phyloP scores from a whole-genome alignment of 2,888 invertebrate genomes.

The Ochropleura leucogaster region DNA sequence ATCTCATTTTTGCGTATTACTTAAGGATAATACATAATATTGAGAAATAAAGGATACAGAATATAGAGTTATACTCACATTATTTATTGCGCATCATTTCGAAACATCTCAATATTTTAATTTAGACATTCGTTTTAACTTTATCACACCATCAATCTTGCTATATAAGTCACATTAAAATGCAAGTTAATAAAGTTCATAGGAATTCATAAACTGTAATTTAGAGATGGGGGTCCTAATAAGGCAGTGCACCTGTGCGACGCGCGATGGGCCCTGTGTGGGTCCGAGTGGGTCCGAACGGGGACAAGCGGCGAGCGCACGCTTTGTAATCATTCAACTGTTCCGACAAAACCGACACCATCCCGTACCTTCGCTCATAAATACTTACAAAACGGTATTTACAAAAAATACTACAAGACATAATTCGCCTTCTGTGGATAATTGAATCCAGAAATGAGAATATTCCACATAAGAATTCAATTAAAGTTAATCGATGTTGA shows the following conservation, averaged over 20 bases:
- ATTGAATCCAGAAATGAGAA: slow-evolving; percentile 53
- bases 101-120: slow-evolving; percentile 10
- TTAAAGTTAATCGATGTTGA: slow-evolving; percentile 49
- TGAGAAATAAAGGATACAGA: background rate
- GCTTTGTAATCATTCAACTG: slow-evolving; percentile 65
- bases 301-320: slow-evolving; percentile 59
- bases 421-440: slow-evolving; percentile 46
- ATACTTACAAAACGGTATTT: slow-evolving; percentile 55
- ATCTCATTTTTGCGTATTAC: background rate
- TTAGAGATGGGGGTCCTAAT: slow-evolving; percentile 56
- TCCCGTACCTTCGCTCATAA: slow-evolving; percentile 48
- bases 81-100: background rate
- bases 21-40: background rate
- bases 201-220: slow-evolving; percentile 50
- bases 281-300: slow-evolving; percentile 45
- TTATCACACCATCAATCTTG: background rate
- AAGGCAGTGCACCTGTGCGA: slow-evolving; percentile 65
- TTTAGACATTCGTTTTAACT: slow-evolving; percentile 10
- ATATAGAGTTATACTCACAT: background rate
- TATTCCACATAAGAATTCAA: slow-evolving; percentile 43
- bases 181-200: slow-evolving; percentile 51
- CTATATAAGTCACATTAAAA: slow-evolving; percentile 38
- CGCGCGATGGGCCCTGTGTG: slow-evolving; percentile 4
- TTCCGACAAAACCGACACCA: slow-evolving; percentile 48
- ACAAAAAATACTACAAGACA: slow-evolving; percentile 48